Conservation (phyloP, 2,888 invertebrate genomes). For the Hermaeophaga mercurialis region DNA sequence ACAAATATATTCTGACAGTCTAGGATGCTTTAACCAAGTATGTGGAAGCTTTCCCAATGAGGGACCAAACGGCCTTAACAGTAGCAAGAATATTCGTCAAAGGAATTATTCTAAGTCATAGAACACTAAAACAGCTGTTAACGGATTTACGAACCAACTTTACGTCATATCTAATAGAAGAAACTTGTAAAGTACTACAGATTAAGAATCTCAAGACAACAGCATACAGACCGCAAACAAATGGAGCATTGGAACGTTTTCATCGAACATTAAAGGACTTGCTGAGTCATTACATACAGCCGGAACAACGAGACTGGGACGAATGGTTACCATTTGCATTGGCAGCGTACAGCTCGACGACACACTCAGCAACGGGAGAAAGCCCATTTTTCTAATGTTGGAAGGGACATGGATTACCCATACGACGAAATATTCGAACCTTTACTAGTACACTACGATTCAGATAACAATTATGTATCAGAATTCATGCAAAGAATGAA, state of each 20-base stretch:
- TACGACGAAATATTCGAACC: slow-evolving; percentile 33
- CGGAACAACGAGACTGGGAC: slow-evolving; percentile 43
- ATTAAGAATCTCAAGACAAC: slow-evolving; percentile 43
- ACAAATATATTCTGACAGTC: slow-evolving; percentile 45
- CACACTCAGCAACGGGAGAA: slow-evolving; percentile 30
- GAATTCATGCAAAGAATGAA: too few species aligned
- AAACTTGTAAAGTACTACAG: slow-evolving; percentile 38
- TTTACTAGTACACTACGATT: slow-evolving; percentile 28
- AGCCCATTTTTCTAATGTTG: slow-evolving; percentile 37
- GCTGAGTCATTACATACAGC: slow-evolving; percentile 40
- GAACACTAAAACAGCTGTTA: slow-evolving; percentile 42
- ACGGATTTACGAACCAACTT: slow-evolving; percentile 45
- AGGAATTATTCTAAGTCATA: slow-evolving; percentile 41
- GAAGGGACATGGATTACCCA: slow-evolving; percentile 34
- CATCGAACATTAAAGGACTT: slow-evolving; percentile 43
- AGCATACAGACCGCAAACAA: slow-evolving; percentile 44
- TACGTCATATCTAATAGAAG: slow-evolving; percentile 38
- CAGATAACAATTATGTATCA: slow-evolving; percentile 33
- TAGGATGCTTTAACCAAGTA: slow-evolving; percentile 42
- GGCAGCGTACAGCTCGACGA: slow-evolving; percentile 36
- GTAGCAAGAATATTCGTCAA: slow-evolving; percentile 40
- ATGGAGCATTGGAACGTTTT: slow-evolving; percentile 46
- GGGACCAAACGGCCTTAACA: slow-evolving; percentile 41
- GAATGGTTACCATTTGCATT: slow-evolving; percentile 41
- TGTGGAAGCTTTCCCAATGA: slow-evolving; percentile 43